Base-by-base conservation (phyloP, 2,113 vertebrate species). In the Talpa occidentalis region DNA sequence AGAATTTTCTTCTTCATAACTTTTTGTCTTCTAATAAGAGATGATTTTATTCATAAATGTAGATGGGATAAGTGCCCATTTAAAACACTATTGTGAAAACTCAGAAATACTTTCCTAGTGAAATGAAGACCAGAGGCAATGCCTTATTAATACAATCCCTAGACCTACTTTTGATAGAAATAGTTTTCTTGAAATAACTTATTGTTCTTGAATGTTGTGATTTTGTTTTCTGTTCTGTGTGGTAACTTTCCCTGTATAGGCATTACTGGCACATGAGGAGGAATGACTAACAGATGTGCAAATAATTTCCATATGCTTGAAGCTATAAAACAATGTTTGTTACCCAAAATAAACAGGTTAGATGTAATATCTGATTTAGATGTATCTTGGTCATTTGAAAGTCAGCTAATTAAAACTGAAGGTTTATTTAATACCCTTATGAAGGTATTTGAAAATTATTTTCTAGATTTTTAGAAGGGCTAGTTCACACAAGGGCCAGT, bases 111-210 rank as follows among this genome's bases (percentile, higher is more conserved):
- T 81, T 54, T 37, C 64, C 3, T 0, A 60, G 26, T 37, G 7
- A 54, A 90, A 44, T 52, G 59, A 73, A 44, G 49, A 67, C 80
- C 56, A 37, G 24, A 11, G 28, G 52, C 37, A 47, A 44, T 7
- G 32, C 40, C 56, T 66, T 76, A 69, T 56, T 11, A 62, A 74
- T 69, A 69, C 22, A 72, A 37, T 10, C 14, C 40, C 6, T n/a
- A 56, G 35, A 44, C 54, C 35, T 73, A 15, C 16, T 77, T 92
- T 81, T 64, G 52, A 40, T 77, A 49, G 59, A 74, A 69, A 35
- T 67, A 69, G 26, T 91, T 87, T 60, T 81, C 44, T 91, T 93
- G 67, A 77, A 89, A 47, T 70, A 14, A 62, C 60, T 83, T 66
- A 22, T 83, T 79, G 83, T 66, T 52, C 47, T 88, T 85, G 82